A percentile compares a stretch with the other conserved stretches of the same genome.
Conservation (phyloP, 2,113 vertebrate genomes). For the Garra rufa region DNA sequence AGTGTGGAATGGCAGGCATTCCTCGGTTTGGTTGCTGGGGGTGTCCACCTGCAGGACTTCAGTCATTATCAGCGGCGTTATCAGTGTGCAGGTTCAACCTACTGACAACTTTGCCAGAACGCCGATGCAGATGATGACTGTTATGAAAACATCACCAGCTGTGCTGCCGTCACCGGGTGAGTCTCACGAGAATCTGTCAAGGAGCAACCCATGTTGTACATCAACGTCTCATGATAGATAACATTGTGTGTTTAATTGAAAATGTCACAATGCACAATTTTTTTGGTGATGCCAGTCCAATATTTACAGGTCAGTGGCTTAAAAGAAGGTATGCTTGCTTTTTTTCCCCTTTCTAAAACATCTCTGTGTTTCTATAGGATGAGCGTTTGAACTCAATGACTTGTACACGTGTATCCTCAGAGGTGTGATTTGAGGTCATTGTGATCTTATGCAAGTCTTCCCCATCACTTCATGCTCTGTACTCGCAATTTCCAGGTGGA, state of each 20-base stretch:
- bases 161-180: constrained; percentile 26
- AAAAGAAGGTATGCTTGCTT: no score
- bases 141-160: constrained; percentile 40
- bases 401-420: constrained; percentile 12
- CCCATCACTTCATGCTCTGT: background rate
- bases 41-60: constrained; percentile 55
- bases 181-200: background rate
- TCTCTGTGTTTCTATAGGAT: no score
- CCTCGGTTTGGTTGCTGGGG: constrained; percentile 57
- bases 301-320: no score
- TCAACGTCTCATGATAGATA: no score
- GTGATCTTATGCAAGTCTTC: constrained; percentile 31
- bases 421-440: no score
- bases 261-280: no score
- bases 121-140: constrained; percentile 23
- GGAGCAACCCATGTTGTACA: no score
- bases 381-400: background rate
- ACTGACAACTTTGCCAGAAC: constrained; percentile 33
- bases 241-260: no score
- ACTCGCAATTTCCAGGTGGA: constrained; percentile 21
- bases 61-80: constrained; percentile 46
- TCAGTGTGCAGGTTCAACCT: constrained; percentile 40
- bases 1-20: constrained; percentile 72
- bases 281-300: no score
- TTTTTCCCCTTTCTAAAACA: no score